Conservation (phyloP, 2,888 invertebrate genomes). For the Sarcophaga rosellei region DNA sequence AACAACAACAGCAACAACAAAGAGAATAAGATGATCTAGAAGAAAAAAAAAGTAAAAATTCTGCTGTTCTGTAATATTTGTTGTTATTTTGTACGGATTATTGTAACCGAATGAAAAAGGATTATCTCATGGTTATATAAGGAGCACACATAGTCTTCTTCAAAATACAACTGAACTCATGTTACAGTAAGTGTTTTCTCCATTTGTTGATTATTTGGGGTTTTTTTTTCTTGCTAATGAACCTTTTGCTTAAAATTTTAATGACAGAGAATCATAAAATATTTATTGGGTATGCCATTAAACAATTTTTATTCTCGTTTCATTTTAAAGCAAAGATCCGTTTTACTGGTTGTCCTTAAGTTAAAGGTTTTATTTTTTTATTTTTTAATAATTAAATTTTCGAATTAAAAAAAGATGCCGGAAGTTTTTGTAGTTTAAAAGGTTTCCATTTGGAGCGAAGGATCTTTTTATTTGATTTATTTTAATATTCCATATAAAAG, state of each 20-base stretch:
- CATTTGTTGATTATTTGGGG: no score
- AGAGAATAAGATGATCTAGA: conserved; percentile 37
- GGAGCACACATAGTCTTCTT: conserved; percentile 41
- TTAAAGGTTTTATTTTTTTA: no score
- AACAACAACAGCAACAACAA: neutral
- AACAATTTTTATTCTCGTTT: neutral
- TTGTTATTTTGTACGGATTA: conserved; percentile 38
- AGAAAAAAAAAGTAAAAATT: neutral
- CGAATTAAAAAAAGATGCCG: no score
- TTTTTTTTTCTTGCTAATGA: neutral
- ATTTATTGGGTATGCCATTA: neutral
- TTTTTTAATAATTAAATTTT: no score
- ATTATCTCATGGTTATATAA: conserved; percentile 63
- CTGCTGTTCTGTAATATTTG: neutral
- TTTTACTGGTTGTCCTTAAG: no score
- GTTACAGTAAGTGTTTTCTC: conserved; percentile 54
- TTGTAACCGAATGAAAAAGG: conserved; percentile 35
- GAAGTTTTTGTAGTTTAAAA: no score
- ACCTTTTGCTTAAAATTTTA: neutral
- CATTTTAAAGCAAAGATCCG: no score
- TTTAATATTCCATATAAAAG: no score
- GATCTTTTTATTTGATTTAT: no score
- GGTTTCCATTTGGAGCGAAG: no score
- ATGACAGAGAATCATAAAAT: conserved; percentile 35
- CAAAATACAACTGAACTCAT: conserved; percentile 49